A percentile compares a stretch with the other conserved stretches of the same genome.
Evolutionary conservation across 37 sponge, comb jelly and placozoan species (phyloP).

Genomic region (Tethya wilhelma): DNA sequence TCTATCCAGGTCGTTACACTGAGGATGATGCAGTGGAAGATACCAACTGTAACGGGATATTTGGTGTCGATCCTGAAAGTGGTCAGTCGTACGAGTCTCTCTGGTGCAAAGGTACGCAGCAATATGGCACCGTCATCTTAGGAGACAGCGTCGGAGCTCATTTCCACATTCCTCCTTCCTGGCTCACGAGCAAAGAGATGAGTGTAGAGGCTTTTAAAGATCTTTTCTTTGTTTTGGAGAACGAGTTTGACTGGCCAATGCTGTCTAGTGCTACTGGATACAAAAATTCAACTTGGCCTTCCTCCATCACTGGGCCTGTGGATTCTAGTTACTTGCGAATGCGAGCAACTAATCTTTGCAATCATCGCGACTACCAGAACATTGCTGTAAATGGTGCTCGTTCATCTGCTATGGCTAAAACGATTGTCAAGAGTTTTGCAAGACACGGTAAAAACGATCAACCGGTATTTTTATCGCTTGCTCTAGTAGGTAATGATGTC

Average conservation of each 20-base stretch:
- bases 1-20: slow-evolving; percentile 75
- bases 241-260: slow-evolving; percentile 98
- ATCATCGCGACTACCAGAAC: slow-evolving; percentile 94
- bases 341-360: slow-evolving; percentile 74
- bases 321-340: slow-evolving; percentile 79
- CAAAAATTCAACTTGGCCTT: slow-evolving; percentile 65
- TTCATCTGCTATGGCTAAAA: slow-evolving; percentile 58
- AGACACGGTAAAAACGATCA: slow-evolving; percentile 54
- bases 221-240: slow-evolving; percentile 74
- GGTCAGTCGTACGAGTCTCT: slow-evolving; percentile 80
- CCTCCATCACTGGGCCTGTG: slow-evolving; percentile 73
- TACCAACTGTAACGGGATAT: slow-evolving; percentile 92
- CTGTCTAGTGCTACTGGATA: slow-evolving; percentile 79
- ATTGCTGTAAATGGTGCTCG: slow-evolving; percentile 92
- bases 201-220: slow-evolving; percentile 68
- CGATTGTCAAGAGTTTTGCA: slow-evolving; percentile 66
- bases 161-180: slow-evolving; percentile 87
- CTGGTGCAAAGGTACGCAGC: slow-evolving; percentile 78
- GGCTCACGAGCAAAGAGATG: slow-evolving; percentile 67
- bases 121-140: slow-evolving; percentile 79
- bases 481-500: slow-evolving; percentile 91
- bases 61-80: slow-evolving; percentile 65
- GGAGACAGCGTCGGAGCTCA: slow-evolving; percentile 95
- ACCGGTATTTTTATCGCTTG: slow-evolving; percentile 73
- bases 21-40: slow-evolving; percentile 69